These are phyloP conservation scores for Pachycephala philippinensis DNA, from an alignment of 2,113 vertebrate genomes.

Conservation along the genomic window DNA sequence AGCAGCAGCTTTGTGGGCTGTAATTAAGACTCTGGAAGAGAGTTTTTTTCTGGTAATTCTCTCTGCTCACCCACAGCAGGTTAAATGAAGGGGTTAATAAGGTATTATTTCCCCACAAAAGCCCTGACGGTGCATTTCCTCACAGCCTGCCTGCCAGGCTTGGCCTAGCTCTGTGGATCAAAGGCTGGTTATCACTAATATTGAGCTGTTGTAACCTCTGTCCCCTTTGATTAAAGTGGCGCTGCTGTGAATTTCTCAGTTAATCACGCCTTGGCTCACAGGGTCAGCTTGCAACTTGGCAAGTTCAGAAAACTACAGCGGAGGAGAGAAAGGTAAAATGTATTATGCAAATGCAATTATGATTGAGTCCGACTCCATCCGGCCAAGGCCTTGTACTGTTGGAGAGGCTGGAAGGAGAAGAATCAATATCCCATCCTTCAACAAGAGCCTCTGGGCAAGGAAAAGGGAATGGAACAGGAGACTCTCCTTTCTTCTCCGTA, in stretches of 20 bases:
- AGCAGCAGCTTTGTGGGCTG: not conserved
- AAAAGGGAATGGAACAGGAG: not conserved
- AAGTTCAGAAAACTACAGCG: slow-evolving; percentile 66
- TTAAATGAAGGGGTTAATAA: slow-evolving; percentile 80
- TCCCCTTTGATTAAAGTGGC: slow-evolving; percentile 85
- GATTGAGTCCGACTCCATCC: not conserved
- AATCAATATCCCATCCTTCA: not conserved
- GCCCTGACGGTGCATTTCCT: slow-evolving; percentile 86
- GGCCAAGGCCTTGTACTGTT: not conserved
- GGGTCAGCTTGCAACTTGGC: slow-evolving; percentile 73
- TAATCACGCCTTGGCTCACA: slow-evolving; percentile 79
- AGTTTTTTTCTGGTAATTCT: not conserved
- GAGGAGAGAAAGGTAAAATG: slow-evolving; percentile 64
- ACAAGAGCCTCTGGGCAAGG: accelerated
- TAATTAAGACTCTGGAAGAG: not conserved
- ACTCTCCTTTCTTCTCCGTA: not conserved
- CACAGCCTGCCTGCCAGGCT: slow-evolving; percentile 74
- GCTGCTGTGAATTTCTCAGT: slow-evolving; percentile 80
- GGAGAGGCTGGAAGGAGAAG: not conserved
- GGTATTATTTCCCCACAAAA: slow-evolving; percentile 87
- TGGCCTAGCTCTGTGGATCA: slow-evolving; percentile 85
- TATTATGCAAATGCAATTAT: slow-evolving; percentile 69
- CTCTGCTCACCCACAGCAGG: slow-evolving; percentile 7
- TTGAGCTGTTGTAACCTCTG: slow-evolving; percentile 96
- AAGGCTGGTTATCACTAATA: slow-evolving; percentile 89